Evolutionary conservation across 2,113 vertebrate species (phyloP), one percentile per base, ranked within the genome.

Genomic region (Eretmochelys imbricata): DNA sequence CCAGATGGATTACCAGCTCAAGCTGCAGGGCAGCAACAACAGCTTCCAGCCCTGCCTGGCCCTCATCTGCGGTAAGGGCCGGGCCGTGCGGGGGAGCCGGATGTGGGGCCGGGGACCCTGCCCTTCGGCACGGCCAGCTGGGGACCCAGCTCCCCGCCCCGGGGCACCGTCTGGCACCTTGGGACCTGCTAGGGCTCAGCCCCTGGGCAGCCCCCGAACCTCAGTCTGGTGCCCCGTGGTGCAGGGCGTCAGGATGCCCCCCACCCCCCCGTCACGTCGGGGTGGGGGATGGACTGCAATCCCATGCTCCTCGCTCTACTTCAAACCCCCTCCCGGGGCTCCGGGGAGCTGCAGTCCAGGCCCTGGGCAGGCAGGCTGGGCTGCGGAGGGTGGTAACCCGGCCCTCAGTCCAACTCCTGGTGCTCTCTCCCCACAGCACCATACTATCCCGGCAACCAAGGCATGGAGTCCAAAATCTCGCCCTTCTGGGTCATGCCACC

Each of bases 401-500:
- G 6, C 29, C 54, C 25, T 57, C 4, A 38, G 5, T 1, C 5
- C 42, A 46, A 46, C 3, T 14, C 7, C 42, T 50, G 35, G 5
- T 59, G 11, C 54, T 85, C 42, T 88, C 20, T 4, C 20, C 2
- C 19, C 12, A 31, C 92, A 99, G 99, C 99, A 19, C 99, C 99
- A 0, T 99, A 99, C 97, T 99, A 99, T 80, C 98, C 98, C 0
- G 99, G 99, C 50, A 99, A 99, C 97, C 98, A 99, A 0, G 98
- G 99, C 0, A 97, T 99, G 3, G 99, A 99, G 16, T 99, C 99
- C 50, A 99, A 98, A 75, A 99, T 99, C 29, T 98, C 99, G 0
- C 99, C 99, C 1, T 99, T 99, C 98, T 99, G 99, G 99, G 99
- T 99, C 35, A 99, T 99, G 91, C 99, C 99, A 0, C 99, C 99